A percentile compares a stretch with the other conserved stretches of the same genome.
Conservation (phyloP, 1,140 invertebrate species). For the Euura lappo region DNA sequence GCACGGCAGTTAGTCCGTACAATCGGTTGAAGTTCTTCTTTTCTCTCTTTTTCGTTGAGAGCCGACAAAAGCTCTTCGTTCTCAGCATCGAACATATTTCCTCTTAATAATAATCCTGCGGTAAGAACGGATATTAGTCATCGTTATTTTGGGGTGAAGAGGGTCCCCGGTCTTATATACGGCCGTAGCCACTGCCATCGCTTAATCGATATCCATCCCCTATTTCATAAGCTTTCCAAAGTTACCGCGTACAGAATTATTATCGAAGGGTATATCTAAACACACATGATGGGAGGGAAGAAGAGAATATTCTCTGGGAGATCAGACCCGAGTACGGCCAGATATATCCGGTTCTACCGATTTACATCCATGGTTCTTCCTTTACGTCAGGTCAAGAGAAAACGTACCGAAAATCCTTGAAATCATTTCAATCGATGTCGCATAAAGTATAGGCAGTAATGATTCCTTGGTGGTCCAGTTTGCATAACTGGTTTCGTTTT, state of each 20-base stretch:
- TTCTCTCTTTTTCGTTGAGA: too few relatives aligned
- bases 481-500: neutral
- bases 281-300: neutral
- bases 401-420: neutral
- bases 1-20: too few relatives aligned
- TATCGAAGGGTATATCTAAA: neutral
- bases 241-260: neutral
- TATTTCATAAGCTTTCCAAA: neutral
- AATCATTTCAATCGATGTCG: neutral
- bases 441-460: neutral
- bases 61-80: neutral
- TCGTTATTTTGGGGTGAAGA: neutral
- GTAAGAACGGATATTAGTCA: neutral
- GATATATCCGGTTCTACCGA: neutral
- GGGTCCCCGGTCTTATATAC: neutral
- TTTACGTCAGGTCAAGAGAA: neutral
- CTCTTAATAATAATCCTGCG: neutral
- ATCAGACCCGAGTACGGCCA: neutral
- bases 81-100: neutral
- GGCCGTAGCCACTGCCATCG: neutral
- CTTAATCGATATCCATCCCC: neutral
- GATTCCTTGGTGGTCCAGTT: neutral
- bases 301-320: neutral
- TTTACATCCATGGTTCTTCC: neutral
- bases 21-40: too few relatives aligned